Evolutionary conservation across 1,140 invertebrate genomes (phyloP).

Genomic region (Drosophila novamexicana): DNA sequence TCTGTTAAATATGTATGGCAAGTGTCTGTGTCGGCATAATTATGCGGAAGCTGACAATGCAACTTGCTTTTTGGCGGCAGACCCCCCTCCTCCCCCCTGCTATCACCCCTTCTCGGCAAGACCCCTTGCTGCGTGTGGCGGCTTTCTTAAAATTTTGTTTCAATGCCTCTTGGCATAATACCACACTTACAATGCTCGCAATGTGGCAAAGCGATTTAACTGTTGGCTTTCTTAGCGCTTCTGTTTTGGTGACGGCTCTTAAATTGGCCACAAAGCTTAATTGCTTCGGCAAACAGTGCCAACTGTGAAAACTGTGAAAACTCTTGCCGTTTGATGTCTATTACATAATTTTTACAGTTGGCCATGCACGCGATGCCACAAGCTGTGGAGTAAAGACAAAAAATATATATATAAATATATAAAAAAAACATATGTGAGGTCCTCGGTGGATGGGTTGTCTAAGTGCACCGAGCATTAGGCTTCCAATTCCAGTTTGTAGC

Average conservation of each 20-base stretch:
- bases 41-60: slow-evolving; percentile 82
- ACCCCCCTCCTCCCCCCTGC: neutral
- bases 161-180: slow-evolving; percentile 52
- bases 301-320: slow-evolving; percentile 33
- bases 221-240: slow-evolving; percentile 38
- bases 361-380: slow-evolving; percentile 38
- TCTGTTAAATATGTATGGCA: slow-evolving; percentile 39
- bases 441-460: too few species aligned
- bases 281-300: slow-evolving; percentile 38
- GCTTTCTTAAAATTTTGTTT: slow-evolving; percentile 24
- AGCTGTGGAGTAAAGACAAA: neutral
- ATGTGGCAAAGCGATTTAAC: slow-evolving; percentile 30
- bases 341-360: slow-evolving; percentile 40
- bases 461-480: too few species aligned
- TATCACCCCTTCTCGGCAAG: neutral
- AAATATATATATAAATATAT: neutral
- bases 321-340: slow-evolving; percentile 38
- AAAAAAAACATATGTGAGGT: neutral
- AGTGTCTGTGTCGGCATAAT: slow-evolving; percentile 74
- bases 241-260: slow-evolving; percentile 50
- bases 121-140: slow-evolving; percentile 15
- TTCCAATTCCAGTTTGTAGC: too few species aligned
- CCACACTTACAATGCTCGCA: slow-evolving; percentile 36
- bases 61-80: slow-evolving; percentile 58
- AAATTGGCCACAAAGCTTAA: slow-evolving; percentile 48